phyloP scores from a whole-genome alignment of 2,797 vertebrate species.

The Acipenser oxyrinchus region DNA sequence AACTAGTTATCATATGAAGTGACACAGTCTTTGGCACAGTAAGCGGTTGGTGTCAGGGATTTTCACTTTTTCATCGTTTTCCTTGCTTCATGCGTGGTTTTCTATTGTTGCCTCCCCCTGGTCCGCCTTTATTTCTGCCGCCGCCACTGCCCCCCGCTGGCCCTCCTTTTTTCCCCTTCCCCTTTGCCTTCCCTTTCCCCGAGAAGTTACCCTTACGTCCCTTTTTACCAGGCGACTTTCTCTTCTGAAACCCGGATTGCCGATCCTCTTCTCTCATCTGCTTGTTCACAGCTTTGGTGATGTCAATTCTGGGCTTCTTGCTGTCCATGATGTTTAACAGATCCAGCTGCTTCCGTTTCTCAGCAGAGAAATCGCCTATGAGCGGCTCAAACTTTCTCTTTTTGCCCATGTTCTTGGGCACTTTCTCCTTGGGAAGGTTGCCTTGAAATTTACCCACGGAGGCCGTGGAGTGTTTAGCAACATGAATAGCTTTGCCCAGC shows the following conservation, averaged over 20 bases:
- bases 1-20: too few species aligned
- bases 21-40: too few species aligned
- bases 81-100: slow-evolving; percentile 29
- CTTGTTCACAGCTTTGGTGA: slow-evolving; percentile 80
- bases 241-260: slow-evolving; percentile 58
- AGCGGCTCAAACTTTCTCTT: slow-evolving; percentile 81
- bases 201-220: slow-evolving; percentile 34
- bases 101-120: slow-evolving; percentile 24
- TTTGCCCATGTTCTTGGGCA: slow-evolving; percentile 57
- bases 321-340: slow-evolving; percentile 68
- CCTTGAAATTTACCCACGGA: slow-evolving; percentile 85
- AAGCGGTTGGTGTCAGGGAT: too few species aligned
- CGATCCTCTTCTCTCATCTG: slow-evolving; percentile 87
- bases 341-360: slow-evolving; percentile 81
- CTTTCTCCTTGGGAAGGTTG: slow-evolving; percentile 76
- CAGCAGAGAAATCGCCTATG: slow-evolving; percentile 76
- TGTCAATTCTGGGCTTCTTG: slow-evolving; percentile 72
- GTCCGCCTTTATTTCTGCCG: too few species aligned
- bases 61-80: slow-evolving; percentile 14
- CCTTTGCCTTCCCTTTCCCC: slow-evolving; percentile 46
- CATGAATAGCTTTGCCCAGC: slow-evolving; percentile 57
- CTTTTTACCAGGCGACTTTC: slow-evolving; percentile 48
- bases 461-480: slow-evolving; percentile 78
- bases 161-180: slow-evolving; percentile 35
- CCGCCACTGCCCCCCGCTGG: slow-evolving; percentile 7